Percentiles rank a stretch among this genome's conserved stretches.
These are phyloP conservation scores for Phaedon cochleariae DNA, from an alignment of 2,888 invertebrate genomes.

Conservation along the genomic window DNA sequence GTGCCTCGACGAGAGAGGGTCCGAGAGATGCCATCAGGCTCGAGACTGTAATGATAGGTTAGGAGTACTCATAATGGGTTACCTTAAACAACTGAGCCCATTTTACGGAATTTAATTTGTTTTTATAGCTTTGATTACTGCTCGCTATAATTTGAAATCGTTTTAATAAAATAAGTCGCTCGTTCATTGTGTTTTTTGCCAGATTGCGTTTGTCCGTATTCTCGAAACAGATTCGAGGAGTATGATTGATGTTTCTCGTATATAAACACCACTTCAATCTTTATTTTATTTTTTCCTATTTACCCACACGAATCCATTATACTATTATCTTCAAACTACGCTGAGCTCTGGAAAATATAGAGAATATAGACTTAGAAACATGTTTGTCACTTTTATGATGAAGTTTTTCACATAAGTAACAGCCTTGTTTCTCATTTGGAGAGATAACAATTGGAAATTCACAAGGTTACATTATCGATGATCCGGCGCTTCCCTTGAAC, in stretches of 20 bases:
- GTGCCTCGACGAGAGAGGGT: constrained; percentile 42
- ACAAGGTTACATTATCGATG: too few relatives aligned
- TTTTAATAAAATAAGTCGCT: constrained; percentile 59
- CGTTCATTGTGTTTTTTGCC: constrained; percentile 52
- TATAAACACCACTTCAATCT: constrained; percentile 43
- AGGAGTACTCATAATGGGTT: constrained; percentile 61
- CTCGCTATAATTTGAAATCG: constrained; percentile 63
- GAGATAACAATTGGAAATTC: too few relatives aligned
- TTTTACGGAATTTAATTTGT: constrained; percentile 64
- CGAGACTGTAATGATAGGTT: constrained; percentile 61
- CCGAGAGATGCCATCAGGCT: constrained; percentile 54
- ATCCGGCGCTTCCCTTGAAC: too few relatives aligned
- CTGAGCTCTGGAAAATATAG: too few relatives aligned
- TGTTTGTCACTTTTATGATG: too few relatives aligned
- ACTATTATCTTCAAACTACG: not conserved
- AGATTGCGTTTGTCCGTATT: constrained; percentile 42
- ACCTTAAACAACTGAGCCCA: constrained; percentile 62
- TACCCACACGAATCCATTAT: not conserved
- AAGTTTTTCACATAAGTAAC: too few relatives aligned
- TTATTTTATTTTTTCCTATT: constrained; percentile 42
- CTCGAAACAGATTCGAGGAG: constrained; percentile 45
- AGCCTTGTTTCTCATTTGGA: too few relatives aligned
- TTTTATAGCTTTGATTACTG: constrained; percentile 65
- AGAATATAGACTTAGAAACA: too few relatives aligned
- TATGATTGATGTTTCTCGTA: constrained; percentile 55